A percentile compares a stretch with the other conserved stretches of the same genome.
phyloP scores from a whole-genome alignment of 2,113 vertebrate species.

The Dasyurus viverrinus region DNA sequence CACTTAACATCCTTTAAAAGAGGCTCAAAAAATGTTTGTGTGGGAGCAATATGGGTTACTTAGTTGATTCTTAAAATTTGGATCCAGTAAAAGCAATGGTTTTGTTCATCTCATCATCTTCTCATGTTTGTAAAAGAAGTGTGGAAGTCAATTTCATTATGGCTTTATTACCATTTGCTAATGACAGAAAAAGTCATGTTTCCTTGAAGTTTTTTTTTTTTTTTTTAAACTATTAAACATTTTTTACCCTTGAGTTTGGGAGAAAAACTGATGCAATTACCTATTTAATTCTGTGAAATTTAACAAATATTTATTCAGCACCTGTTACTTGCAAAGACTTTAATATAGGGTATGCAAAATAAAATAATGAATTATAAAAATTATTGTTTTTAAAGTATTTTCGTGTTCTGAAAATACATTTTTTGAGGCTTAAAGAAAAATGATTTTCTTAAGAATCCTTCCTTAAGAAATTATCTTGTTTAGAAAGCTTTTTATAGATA shows the following conservation, averaged over 20 bases:
- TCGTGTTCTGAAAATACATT: background rate
- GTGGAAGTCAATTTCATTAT: background rate
- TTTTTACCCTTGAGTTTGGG: background rate
- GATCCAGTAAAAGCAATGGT: background rate
- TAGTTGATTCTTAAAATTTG: background rate
- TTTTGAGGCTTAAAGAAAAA: background rate
- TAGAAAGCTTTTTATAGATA: background rate
- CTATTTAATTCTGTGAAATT: background rate
- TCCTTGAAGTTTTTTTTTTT: slow-evolving; percentile 43
- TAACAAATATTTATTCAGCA: background rate
- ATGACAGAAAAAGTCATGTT: background rate
- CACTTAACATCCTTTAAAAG: background rate
- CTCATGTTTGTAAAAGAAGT: background rate
- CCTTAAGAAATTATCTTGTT: background rate
- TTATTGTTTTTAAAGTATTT: background rate
- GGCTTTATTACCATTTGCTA: background rate
- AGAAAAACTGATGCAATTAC: background rate
- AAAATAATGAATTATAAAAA: background rate
- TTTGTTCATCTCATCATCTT: background rate
- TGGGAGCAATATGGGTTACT: background rate
- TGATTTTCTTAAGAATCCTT: background rate
- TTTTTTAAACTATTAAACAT: background rate
- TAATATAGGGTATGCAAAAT: background rate
- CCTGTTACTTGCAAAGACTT: background rate
- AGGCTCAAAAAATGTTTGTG: slow-evolving; percentile 11